Conservation (phyloP, 2,888 invertebrate species). For the Cartodere bifasciata region DNA sequence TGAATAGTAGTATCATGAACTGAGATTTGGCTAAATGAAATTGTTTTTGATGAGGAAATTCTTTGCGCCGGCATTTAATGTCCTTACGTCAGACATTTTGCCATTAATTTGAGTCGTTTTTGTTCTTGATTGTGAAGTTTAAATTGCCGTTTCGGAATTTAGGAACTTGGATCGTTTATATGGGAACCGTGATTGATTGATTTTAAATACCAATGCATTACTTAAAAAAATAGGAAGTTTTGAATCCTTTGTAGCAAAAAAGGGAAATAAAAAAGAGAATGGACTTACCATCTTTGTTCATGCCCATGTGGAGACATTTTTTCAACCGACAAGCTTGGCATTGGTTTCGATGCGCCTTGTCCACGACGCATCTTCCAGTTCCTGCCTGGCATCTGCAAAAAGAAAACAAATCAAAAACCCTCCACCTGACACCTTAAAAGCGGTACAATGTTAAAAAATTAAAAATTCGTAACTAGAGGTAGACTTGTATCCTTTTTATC, state of each 20-base stretch:
- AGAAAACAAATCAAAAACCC: neutral
- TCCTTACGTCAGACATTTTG: no score
- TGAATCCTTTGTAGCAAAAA: no score
- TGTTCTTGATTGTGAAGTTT: no score
- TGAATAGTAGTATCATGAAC: slow-evolving; percentile 27
- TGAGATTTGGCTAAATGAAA: slow-evolving; percentile 27
- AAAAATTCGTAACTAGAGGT: neutral
- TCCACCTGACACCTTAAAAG: neutral
- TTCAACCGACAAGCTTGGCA: slow-evolving; percentile 97
- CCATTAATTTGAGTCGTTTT: no score
- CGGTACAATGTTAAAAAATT: neutral
- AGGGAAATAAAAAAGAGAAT: no score
- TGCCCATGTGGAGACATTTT: slow-evolving; percentile 97
- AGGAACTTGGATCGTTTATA: no score
- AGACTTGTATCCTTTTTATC: no score
- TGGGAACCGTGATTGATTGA: no score
- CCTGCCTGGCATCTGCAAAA: slow-evolving; percentile 90
- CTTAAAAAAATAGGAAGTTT: no score
- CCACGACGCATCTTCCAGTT: slow-evolving; percentile 92
- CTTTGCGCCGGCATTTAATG: no score
- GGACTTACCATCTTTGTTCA: slow-evolving; percentile 98
- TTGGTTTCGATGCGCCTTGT: slow-evolving; percentile 98
- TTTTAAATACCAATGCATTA: no score
- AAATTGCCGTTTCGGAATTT: no score
- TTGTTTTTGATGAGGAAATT: slow-evolving; percentile 33